Conservation (phyloP, 2,888 invertebrate species). For the Kryphioiulus occultus region DNA sequence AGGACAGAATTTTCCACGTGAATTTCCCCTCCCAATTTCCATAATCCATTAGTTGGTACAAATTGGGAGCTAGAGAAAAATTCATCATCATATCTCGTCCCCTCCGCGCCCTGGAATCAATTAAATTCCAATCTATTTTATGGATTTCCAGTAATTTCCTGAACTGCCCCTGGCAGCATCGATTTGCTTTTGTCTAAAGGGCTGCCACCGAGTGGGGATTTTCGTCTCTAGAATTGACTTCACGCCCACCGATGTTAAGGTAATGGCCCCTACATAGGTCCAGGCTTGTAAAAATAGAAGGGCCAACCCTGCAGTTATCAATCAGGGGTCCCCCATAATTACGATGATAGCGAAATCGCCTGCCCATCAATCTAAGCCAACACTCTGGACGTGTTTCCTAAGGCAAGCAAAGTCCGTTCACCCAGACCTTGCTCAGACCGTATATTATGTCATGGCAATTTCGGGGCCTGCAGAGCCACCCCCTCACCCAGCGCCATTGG, state of each 20-base stretch:
- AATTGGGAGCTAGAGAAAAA: not conserved
- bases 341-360: not conserved
- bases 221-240: not conserved
- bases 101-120: not conserved
- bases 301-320: not conserved
- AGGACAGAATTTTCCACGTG: not conserved
- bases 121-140: not conserved
- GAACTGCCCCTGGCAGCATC: not conserved
- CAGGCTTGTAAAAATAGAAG: not conserved
- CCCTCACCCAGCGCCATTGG: no score
- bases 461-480: no score
- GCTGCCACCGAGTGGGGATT: not conserved
- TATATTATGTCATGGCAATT: no score
- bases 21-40: not conserved
- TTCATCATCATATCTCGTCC: not conserved
- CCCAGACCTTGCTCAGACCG: not conserved
- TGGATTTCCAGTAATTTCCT: not conserved
- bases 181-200: not conserved
- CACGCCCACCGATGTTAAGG: conserved; percentile 25
- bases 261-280: conserved; percentile 11
- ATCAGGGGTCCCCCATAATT: conserved; percentile 2
- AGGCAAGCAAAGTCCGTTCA: not conserved
- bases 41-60: not conserved
- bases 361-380: conserved; percentile 13
- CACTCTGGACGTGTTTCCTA: not conserved